These are phyloP conservation scores for Arenaria interpres DNA, from an alignment of 2,113 vertebrate species.

Conservation along the genomic window DNA sequence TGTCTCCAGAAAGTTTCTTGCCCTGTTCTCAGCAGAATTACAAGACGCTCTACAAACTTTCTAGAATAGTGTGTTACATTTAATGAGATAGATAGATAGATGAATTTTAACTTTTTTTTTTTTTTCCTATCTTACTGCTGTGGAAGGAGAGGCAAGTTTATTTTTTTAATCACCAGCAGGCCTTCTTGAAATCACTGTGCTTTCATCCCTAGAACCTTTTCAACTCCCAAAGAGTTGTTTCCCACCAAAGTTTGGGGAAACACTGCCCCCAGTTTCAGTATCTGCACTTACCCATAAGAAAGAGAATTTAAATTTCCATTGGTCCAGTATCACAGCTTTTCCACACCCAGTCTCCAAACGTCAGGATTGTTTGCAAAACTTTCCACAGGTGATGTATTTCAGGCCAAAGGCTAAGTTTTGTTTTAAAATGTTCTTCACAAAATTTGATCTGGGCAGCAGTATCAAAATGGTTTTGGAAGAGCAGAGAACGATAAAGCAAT, in stretches of 20 bases:
- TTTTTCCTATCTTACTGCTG: neutral
- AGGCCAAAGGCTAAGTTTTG: constrained; percentile 52
- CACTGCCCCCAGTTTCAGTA: neutral
- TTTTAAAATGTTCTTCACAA: constrained; percentile 43
- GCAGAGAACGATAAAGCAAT: constrained; percentile 36
- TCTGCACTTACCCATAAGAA: neutral
- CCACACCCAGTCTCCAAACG: neutral
- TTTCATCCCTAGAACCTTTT: neutral
- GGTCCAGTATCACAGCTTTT: neutral
- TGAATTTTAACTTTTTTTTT: neutral
- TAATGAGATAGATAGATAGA: neutral
- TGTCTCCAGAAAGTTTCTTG: neutral
- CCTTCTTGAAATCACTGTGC: neutral
- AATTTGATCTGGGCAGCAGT: constrained; percentile 53
- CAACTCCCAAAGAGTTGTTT: neutral
- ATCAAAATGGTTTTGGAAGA: neutral
- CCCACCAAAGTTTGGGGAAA: neutral
- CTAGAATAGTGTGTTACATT: neutral
- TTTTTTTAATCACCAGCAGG: neutral
- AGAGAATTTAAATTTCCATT: neutral
- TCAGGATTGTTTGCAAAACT: constrained; percentile 24
- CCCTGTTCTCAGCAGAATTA: neutral
- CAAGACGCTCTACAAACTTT: neutral
- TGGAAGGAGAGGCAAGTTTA: neutral
- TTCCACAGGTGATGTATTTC: constrained; percentile 53